Evolutionary conservation across 1,140 invertebrate species (phyloP).

Genomic region (Coenobita brevimanus): DNA sequence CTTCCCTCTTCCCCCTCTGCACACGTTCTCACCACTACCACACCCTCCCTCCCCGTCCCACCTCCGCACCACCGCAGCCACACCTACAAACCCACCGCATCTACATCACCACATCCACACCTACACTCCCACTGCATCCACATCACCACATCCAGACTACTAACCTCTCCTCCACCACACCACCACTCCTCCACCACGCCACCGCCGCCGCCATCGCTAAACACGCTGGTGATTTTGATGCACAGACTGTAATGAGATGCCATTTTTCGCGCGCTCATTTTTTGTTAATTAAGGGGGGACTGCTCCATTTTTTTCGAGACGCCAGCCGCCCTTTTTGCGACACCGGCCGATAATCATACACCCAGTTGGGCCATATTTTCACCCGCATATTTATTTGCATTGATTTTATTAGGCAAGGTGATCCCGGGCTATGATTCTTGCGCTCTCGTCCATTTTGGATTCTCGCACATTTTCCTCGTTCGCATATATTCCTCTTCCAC

Average conservation of each 20-base stretch:
- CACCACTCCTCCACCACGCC: neutral
- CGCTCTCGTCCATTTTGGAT: too few relatives aligned
- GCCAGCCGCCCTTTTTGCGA: neutral
- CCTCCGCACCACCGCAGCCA: neutral
- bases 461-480: too few relatives aligned
- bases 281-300: conserved; percentile 45
- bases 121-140: neutral
- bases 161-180: too few relatives aligned
- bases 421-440: too few relatives aligned
- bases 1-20: neutral
- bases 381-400: too few relatives aligned
- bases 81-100: neutral
- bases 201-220: neutral
- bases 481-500: too few relatives aligned
- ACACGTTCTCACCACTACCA: neutral
- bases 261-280: conserved; percentile 43
- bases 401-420: too few relatives aligned
- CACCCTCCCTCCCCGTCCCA: neutral
- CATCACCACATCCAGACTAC: conserved; percentile 10
- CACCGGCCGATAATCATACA: neutral
- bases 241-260: conserved; percentile 46
- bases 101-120: neutral
- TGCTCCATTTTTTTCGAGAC: conserved; percentile 26
- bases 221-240: conserved; percentile 42
- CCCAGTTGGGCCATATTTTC: too few relatives aligned